phyloP scores from a whole-genome alignment of 2,797 vertebrate species.

The Lagodon rhomboides region DNA sequence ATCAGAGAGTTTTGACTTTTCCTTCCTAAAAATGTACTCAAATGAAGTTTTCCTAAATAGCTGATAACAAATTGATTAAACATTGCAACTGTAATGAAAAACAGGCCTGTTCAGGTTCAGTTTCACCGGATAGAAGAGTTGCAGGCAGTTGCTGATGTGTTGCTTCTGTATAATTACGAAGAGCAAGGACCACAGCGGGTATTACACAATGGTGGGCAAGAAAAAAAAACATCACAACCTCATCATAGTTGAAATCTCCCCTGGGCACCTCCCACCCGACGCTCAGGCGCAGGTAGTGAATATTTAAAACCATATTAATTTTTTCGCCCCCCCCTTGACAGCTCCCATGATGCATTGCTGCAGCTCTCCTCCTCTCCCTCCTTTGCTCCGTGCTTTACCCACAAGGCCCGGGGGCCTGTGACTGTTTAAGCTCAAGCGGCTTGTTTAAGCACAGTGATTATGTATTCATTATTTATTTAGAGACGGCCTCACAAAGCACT shows the following conservation, averaged over 20 bases:
- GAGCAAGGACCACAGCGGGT: conserved; percentile 2
- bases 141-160: conserved; percentile 5
- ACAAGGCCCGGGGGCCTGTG: conserved; percentile 64
- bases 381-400: conserved; percentile 62
- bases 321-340: conserved; percentile 65
- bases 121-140: neutral
- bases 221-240: conserved; percentile 45
- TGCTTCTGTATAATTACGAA: conserved; percentile 31
- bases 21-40: too few relatives aligned
- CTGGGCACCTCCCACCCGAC: conserved; percentile 53
- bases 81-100: conserved; percentile 1
- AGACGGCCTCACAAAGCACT: conserved; percentile 66
- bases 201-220: conserved; percentile 26
- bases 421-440: conserved; percentile 78
- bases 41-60: too few relatives aligned
- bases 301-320: conserved; percentile 75
- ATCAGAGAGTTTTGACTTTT: too few relatives aligned
- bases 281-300: conserved; percentile 70
- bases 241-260: conserved; percentile 59
- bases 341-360: conserved; percentile 74
- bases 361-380: conserved; percentile 42
- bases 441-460: conserved; percentile 81
- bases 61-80: too few relatives aligned
- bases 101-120: neutral
- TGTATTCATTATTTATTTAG: conserved; percentile 83